Evolutionary conservation across 1,140 invertebrate genomes (phyloP).

Genomic region (Capitella teleta): DNA sequence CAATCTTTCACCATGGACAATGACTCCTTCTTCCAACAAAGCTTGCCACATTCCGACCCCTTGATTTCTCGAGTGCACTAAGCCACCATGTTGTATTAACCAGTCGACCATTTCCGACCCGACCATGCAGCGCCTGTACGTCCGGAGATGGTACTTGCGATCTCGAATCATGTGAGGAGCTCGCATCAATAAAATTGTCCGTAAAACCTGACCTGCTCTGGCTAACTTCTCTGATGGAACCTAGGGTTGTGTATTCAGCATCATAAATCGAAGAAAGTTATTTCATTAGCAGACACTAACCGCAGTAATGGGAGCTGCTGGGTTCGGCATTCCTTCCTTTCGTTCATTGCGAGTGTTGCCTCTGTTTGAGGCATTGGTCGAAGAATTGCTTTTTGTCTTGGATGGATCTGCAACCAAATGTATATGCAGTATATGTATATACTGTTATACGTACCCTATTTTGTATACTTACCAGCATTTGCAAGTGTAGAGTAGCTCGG

Average conservation of each 20-base stretch:
- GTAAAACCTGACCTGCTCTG: slow-evolving; percentile 57
- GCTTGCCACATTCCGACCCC: slow-evolving; percentile 74
- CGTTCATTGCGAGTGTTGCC: too few relatives aligned
- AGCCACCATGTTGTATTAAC: slow-evolving; percentile 46
- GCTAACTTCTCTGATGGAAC: slow-evolving; percentile 53
- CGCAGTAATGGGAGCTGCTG: slow-evolving; percentile 12
- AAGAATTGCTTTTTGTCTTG: too few relatives aligned
- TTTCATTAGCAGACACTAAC: too few relatives aligned
- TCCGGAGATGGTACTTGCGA: slow-evolving; percentile 44
- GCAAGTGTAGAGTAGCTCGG: too few relatives aligned
- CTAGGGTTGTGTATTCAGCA: slow-evolving; percentile 17
- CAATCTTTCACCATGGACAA: slow-evolving; percentile 56
- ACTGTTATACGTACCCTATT: too few relatives aligned
- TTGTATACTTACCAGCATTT: too few relatives aligned
- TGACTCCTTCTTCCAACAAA: slow-evolving; percentile 67
- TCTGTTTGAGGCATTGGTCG: too few relatives aligned
- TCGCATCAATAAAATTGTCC: slow-evolving; percentile 56
- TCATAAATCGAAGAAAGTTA: too few relatives aligned
- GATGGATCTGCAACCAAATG: too few relatives aligned
- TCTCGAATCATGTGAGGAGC: slow-evolving; percentile 54
- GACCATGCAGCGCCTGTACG: slow-evolving; percentile 46
- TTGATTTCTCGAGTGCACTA: slow-evolving; percentile 54
- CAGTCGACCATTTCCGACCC: slow-evolving; percentile 67
- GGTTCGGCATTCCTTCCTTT: slow-evolving; percentile 11
- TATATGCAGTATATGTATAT: too few relatives aligned